Evolutionary conservation across 2,888 invertebrate genomes (phyloP), one percentile per base, ranked within the genome.

Genomic region (Sialis lutaria): DNA sequence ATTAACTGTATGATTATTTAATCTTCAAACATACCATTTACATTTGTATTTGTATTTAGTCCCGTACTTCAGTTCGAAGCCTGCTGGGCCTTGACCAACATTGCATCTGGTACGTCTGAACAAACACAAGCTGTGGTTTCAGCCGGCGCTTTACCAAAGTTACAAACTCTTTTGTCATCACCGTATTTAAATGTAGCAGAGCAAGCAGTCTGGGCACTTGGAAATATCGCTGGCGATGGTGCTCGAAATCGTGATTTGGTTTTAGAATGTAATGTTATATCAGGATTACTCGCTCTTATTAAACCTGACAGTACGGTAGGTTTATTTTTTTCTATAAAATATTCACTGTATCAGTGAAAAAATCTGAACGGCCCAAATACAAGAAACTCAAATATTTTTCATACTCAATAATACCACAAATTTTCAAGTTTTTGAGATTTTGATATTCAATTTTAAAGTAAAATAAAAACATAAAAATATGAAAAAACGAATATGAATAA

Each of bases 121-220:
- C 93, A 98, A 63, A 98, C 97, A 0, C 74, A 80, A 54, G 79
- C 82, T 12, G 92, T 96, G 1, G 81, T 96, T 0, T 70, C 82
- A 61, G 76, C 80, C 35, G 86, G 88, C n/a, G 93, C 91, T 0
- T 75, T 97, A 22, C 85, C 86, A 0, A 79, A 80, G 49, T 75
- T 98, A 45, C 76, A 92, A 22, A 60, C 68, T 0, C 69, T 97
- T 9, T 66, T 95, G 0, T 64, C 72, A 6, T 82, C 86, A 0
- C 67, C 73, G 2, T 70, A 77, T 37, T 64, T 74, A 0, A 75
- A 82, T 53, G 79, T 87, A 1, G 82, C 87, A 1, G 93, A 95
- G 59, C 93, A 95, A 64, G 82, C 90, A n/a, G 88, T 93, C 0
- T 96, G 89, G 97, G 96, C 96, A 0, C 69, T 95, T n/a, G 92